Base-by-base conservation (phyloP, 1,140 invertebrate genomes). In the Antheraea pernyi region DNA sequence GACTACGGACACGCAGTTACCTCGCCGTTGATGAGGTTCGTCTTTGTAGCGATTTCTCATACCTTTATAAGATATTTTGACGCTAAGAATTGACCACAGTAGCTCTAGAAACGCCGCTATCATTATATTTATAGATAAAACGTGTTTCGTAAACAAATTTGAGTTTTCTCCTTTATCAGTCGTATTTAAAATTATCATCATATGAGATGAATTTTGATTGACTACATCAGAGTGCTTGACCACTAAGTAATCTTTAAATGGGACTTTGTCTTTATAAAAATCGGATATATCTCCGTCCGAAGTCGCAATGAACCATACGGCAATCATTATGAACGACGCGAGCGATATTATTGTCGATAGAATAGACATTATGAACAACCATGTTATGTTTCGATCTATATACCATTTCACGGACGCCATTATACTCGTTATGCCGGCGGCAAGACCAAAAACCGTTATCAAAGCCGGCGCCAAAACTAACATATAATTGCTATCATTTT, bases 401-500 rank as follows among this genome's bases (percentile, higher is more conserved):
- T 95, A 95, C 95, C 95, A 95, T 67, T 91, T 82, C 42, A 94
- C 93, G 75, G 94, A 95, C 7, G 95, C 94, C 48, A 95, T 79
- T 3, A 95, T 85, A 3, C 94, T 94, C 0, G 94, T 89, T 10
- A 93, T 72, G 6, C 94, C 93, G 0, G 94, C 92, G 0, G 92
- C 85, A 60, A 94, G 74, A 19, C 93, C 93, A 30, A 93, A 93
- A 10, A 93, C 67, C 0, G 92, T 93, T 13, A 95, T 75, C 18
- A 94, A 73, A 72, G 75, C 83, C 0, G 93, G 92, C 6, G 91
- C 88, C 66, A 93, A 36, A 11, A 92, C 83, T 65, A 88, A 75
- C 65, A 91, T 80, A 46, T 83, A 73, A 37, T 80, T 73, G 65
- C 77, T 77, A 18, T 71, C 73, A 58, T 70, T 64, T 53, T 53